phyloP scores from a whole-genome alignment of 2,113 vertebrate species.

The Poeciliopsis retropinna region DNA sequence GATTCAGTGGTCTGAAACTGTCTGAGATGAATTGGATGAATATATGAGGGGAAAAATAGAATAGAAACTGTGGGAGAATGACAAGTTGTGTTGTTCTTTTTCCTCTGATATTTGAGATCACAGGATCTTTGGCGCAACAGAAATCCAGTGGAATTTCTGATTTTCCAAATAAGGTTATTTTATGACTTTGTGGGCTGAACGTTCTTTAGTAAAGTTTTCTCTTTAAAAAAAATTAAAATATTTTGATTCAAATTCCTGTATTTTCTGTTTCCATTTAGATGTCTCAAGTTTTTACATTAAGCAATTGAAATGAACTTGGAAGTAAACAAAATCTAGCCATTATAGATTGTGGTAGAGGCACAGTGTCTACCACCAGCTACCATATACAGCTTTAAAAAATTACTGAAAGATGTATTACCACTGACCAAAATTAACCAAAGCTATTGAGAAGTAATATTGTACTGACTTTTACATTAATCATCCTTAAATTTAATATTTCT shows the following conservation, averaged over 20 bases:
- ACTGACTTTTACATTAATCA: too few species aligned
- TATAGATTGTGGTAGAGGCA: background rate
- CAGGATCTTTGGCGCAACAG: background rate
- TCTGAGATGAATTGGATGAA: slow-evolving; percentile 29
- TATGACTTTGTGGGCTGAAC: background rate
- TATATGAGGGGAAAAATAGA: background rate
- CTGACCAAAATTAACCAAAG: too few species aligned
- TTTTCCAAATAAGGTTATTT: slow-evolving; percentile 7
- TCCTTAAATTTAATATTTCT: too few species aligned
- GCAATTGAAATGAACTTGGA: background rate
- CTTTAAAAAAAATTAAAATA: background rate
- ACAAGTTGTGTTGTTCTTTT: background rate
- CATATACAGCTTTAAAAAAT: background rate
- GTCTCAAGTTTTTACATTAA: background rate
- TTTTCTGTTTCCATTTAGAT: background rate
- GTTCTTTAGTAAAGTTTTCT: background rate
- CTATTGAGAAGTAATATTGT: too few species aligned
- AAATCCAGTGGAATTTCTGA: slow-evolving; percentile 20
- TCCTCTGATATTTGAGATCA: slow-evolving; percentile 10
- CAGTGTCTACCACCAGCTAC: background rate
- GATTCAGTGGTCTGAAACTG: slow-evolving; percentile 17
- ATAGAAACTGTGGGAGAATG: background rate
- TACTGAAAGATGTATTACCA: too few species aligned
- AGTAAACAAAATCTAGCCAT: background rate
- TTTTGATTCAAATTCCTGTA: background rate